Base-by-base conservation (phyloP, 2,113 vertebrate genomes). In the Pseudorasbora parva region DNA sequence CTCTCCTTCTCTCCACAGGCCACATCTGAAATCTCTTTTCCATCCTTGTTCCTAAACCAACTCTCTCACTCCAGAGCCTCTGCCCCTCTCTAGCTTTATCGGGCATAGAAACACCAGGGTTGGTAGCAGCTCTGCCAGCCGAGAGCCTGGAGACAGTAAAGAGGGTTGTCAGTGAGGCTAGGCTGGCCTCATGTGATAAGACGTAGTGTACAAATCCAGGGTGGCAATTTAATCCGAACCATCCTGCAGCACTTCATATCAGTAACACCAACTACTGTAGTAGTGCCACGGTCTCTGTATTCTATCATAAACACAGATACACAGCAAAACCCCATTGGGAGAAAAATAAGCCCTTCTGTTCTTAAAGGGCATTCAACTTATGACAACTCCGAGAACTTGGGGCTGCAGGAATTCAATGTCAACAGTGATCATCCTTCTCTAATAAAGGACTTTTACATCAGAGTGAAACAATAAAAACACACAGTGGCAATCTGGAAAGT, bases 181-280 rank as follows among this genome's bases (percentile, higher is more conserved):
- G 71, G 82, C 85, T 88, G 85, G 83, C 56, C 85, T 86, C 76
- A 79, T 87, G 86, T 84, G 85, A 88, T 89, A 88, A 89, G 87
- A 89, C 69, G 43, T 69, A 83, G 80, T 85, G 85, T 85, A 76
- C 47, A 81, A 86, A 81, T 85, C 80, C 83, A 86, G 77, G 81
- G 80, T 83, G 85, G 79, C 75, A 85, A 88, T 82, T 86, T 84
- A 87, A 86, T 88, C 85, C 79, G 17, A 79, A 51, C 62, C 77
- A 77, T 80, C 86, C 82, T 86, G 54, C 82, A 80, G 79, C 83
- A 68, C 78, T 69, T 80, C 81, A 81, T 86, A 77, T 77, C 78
- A 78, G 54, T 62, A 23, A 73, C 30, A 85, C 45, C 62, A 81
- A 79, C 83, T 84, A 77, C 74, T 57, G 74, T 54, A 84, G 76